Conservation (phyloP, 64 coral and sea anemone species). For the Catalaphyllia jardinei region DNA sequence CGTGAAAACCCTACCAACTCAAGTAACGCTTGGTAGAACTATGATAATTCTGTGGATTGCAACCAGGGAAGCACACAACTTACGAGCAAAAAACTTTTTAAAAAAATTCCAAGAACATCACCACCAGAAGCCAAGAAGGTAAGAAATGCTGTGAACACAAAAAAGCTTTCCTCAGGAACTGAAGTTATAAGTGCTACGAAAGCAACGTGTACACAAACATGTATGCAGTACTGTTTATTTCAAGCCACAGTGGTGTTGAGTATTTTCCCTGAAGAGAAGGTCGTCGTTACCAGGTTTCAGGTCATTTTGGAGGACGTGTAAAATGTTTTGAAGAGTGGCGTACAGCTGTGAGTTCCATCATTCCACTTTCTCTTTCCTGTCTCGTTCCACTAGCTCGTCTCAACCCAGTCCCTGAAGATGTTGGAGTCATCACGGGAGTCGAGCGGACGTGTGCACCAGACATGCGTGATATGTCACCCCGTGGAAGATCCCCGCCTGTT, state of each 20-base stretch:
- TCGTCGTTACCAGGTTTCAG: neutral
- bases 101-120: neutral
- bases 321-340: constrained; percentile 42
- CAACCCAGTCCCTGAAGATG: constrained; percentile 59
- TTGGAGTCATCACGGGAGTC: constrained; percentile 87
- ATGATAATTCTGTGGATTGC: too few species aligned
- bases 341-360: constrained; percentile 59
- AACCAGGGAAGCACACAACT: neutral
- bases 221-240: neutral
- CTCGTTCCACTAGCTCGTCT: constrained; percentile 74
- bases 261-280: neutral
- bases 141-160: neutral
- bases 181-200: neutral
- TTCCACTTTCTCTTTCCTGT: constrained; percentile 75
- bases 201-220: neutral
- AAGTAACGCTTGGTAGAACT: too few species aligned
- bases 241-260: neutral
- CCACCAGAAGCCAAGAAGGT: too few species aligned
- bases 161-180: neutral
- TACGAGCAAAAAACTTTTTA: neutral
- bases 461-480: constrained; percentile 87
- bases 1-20: too few species aligned
- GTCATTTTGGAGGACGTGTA: constrained; percentile 16
- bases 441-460: constrained; percentile 87
- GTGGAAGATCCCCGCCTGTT: constrained; percentile 65